phyloP scores from a whole-genome alignment of 92 coral and sea anemone species.

The Zoanthus sociatus region DNA sequence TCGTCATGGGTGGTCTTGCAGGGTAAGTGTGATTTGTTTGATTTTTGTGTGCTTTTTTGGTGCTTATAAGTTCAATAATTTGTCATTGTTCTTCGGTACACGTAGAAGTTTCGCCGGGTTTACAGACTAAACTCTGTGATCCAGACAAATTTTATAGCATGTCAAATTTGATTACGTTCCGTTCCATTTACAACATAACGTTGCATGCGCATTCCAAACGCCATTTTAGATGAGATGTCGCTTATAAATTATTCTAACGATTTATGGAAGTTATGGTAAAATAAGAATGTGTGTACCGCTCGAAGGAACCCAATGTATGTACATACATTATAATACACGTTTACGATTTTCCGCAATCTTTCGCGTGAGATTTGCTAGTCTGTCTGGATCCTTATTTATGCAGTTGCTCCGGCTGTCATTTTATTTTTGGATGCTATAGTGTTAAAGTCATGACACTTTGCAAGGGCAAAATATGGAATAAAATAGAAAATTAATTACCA shows the following conservation, averaged over 20 bases:
- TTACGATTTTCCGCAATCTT: background rate
- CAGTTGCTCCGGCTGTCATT: background rate
- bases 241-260: no score
- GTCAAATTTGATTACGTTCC: no score
- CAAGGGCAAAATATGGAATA: background rate
- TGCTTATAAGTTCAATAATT: background rate
- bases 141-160: no score
- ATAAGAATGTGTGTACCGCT: background rate
- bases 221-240: no score
- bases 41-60: background rate
- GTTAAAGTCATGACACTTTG: background rate
- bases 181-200: no score
- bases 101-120: background rate
- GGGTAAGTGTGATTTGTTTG: constrained; percentile 3
- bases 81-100: background rate
- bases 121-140: background rate
- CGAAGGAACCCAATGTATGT: no score
- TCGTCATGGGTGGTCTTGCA: constrained; percentile 36
- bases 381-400: no score
- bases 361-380: background rate
- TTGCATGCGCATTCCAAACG: no score
- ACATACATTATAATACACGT: background rate
- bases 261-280: no score
- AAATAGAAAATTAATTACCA: background rate
- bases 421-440: background rate